A percentile compares a stretch with the other conserved stretches of the same genome.
These are phyloP conservation scores for Physella acuta DNA, from an alignment of 1,140 invertebrate species.

Conservation along the genomic window DNA sequence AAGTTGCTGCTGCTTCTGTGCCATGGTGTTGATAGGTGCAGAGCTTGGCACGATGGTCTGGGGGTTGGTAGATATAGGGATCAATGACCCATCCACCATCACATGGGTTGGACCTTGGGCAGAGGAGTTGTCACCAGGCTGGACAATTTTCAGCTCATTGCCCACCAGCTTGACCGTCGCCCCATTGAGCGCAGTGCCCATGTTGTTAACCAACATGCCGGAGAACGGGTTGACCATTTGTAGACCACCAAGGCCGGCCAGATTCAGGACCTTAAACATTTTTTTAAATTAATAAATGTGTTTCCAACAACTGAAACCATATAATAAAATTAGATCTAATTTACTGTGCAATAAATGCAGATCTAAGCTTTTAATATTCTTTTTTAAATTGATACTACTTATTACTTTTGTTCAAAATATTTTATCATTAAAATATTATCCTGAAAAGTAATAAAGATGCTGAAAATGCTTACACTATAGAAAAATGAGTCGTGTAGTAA, in stretches of 20 bases:
- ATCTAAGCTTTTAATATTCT: too few relatives aligned
- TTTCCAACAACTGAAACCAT: too few relatives aligned
- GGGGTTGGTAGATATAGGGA: conserved; percentile 26
- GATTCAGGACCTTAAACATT: conserved; percentile 19
- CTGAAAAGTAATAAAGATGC: too few relatives aligned
- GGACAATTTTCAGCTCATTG: conserved; percentile 24
- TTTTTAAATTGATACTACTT: too few relatives aligned
- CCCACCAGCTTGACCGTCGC: conserved; percentile 22
- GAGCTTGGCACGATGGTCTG: conserved; percentile 21
- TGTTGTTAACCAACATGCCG: conserved; percentile 23
- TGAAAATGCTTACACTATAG: too few relatives aligned
- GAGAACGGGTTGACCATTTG: conserved; percentile 23
- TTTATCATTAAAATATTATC: too few relatives aligned
- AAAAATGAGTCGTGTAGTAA: too few relatives aligned
- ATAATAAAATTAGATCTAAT: too few relatives aligned
- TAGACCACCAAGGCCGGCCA: conserved; percentile 12
- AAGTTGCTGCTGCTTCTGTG: conserved; percentile 9
- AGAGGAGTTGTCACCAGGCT: conserved; percentile 10
- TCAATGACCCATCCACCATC: conserved; percentile 24
- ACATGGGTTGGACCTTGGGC: conserved; percentile 24
- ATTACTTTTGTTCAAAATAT: too few relatives aligned
- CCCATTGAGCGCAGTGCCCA: conserved; percentile 10
- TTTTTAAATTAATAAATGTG: too few relatives aligned
- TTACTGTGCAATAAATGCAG: too few relatives aligned
- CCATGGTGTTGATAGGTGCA: neutral